Conservation (phyloP, 2,888 invertebrate genomes). For the Meiosimyza platycephala region DNA sequence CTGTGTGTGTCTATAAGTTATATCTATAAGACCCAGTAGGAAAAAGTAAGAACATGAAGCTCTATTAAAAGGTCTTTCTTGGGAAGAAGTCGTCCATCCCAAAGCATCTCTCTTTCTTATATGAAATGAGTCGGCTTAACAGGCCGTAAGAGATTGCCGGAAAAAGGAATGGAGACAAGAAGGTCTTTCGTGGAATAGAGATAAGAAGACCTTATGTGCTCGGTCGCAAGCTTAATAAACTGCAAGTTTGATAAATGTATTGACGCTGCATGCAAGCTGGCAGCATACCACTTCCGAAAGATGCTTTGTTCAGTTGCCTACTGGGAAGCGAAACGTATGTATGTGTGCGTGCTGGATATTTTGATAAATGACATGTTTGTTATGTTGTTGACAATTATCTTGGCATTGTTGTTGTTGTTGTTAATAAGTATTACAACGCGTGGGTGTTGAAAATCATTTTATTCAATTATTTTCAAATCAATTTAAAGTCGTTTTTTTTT, state of each 20-base stretch:
- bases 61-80: too few relatives aligned
- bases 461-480: constrained; percentile 14
- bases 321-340: not conserved
- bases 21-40: not conserved
- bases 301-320: not conserved
- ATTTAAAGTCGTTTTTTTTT: not conserved
- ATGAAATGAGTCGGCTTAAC: too few relatives aligned
- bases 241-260: too few relatives aligned
- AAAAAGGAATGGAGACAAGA: too few relatives aligned
- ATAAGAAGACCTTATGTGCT: too few relatives aligned
- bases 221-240: too few relatives aligned
- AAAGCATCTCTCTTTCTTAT: too few relatives aligned
- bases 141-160: too few relatives aligned
- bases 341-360: not conserved
- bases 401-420: not conserved
- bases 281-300: not conserved
- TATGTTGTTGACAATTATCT: constrained; percentile 29
- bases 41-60: too few relatives aligned
- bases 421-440: not conserved
- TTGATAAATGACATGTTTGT: constrained; percentile 34
- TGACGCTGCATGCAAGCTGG: too few relatives aligned
- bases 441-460: constrained; percentile 19
- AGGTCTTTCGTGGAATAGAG: too few relatives aligned
- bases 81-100: too few relatives aligned
- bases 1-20: constrained; percentile 15